Base-by-base conservation (phyloP, 1,140 invertebrate genomes). In the Zaprionus capensis region DNA sequence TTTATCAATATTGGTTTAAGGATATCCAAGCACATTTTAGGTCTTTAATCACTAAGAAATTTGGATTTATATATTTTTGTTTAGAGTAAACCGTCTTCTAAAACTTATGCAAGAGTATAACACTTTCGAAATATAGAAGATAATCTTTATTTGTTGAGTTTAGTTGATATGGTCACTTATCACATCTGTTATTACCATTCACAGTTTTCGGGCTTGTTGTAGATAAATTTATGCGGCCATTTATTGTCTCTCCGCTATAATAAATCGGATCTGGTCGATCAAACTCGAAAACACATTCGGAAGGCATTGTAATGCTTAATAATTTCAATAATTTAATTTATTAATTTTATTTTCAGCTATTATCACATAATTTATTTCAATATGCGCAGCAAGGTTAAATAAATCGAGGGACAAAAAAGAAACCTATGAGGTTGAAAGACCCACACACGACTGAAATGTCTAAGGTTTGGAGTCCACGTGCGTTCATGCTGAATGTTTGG, bases 261-360 rank as follows among this genome's bases (percentile, higher is more conserved):
- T 91, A 91, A 58, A 91, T 71, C 12, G 78, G 75, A 46, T 81
- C 56, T 3, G 59, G 76, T 1, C 83, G 82, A 87, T 91, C 87
- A n/a, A 91, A 67, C 41, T 83, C 81, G 55, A 91, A 83, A 0
- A 22, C 22, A 58, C 87, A 87, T 4, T 15, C 57, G 0, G 80
- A 81, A 2, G 87, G 87, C 87, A 91, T 91, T 55, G 11, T 31
- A 15, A 15, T 58, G 22, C 7, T 34, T 28, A 65, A 58, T 36
- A 14, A n/a, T 14, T 36, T 5, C 0, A 6, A 12, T 24, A n/a
- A 53, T 36, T 53, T 0, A 14, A 14, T 20, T 7, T 9, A 20
- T 15, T 14, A 34, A 51, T 14, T 4, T 4, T 55, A 24, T 55
- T 17, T 15, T 51, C 5, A 28, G 20, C 17, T 20, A 11, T n/a